phyloP scores from a whole-genome alignment of 2,888 invertebrate genomes.

The Orthosia cruda region DNA sequence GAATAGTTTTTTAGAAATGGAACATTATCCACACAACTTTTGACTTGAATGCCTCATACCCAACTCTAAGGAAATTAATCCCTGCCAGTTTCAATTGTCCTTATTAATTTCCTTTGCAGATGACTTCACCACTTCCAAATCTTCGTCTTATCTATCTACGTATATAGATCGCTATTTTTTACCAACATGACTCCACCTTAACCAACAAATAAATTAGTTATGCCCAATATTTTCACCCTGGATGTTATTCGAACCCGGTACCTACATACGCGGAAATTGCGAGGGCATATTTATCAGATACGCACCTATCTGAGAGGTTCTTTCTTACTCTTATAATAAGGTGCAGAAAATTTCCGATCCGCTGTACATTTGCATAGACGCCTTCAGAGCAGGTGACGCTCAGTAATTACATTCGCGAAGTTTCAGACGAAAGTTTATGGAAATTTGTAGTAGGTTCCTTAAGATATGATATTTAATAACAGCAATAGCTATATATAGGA shows the following conservation, averaged over 20 bases:
- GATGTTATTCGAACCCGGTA: slow-evolving; percentile 86
- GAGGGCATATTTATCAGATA: slow-evolving; percentile 89
- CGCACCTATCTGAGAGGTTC: slow-evolving; percentile 80
- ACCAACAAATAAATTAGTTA: slow-evolving; percentile 89
- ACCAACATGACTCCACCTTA: slow-evolving; percentile 35
- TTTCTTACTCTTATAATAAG: slow-evolving; percentile 87
- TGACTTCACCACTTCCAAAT: no score
- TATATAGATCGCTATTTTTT: slow-evolving; percentile 41
- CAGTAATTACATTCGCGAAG: slow-evolving; percentile 89
- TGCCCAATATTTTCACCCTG: slow-evolving; percentile 89
- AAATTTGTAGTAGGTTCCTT: slow-evolving; percentile 80
- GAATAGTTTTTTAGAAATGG: no score
- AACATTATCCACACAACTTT: no score
- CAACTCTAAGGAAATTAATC: no score
- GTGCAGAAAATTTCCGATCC: slow-evolving; percentile 87
- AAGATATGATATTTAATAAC: slow-evolving; percentile 70
- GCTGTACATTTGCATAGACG: slow-evolving; percentile 87
- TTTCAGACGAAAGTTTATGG: slow-evolving; percentile 85
- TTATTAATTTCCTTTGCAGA: no score
- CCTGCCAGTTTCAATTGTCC: no score
- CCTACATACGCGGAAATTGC: slow-evolving; percentile 85
- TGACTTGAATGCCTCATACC: no score
- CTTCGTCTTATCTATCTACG: no score
- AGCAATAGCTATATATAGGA: slow-evolving; percentile 44
- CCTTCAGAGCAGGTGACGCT: slow-evolving; percentile 88